Percentiles rank a stretch among this genome's conserved stretches.
phyloP scores from a whole-genome alignment of 1,140 invertebrate species.

The Phthorimaea operculella region DNA sequence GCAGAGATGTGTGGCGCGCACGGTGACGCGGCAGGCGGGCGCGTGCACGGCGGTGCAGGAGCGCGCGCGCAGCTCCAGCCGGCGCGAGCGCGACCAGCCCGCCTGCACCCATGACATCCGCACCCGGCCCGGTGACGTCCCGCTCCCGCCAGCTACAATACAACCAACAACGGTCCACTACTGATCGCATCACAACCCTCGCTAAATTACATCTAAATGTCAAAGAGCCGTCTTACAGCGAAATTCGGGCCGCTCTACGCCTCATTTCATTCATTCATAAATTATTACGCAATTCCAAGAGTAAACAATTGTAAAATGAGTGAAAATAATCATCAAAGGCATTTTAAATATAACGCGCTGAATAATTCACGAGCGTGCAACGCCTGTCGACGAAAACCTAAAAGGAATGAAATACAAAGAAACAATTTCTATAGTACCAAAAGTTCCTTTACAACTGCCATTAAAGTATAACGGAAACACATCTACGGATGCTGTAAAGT shows the following conservation, averaged over 20 bases:
- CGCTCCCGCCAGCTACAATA: conserved; percentile 37
- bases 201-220: neutral
- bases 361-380: conserved; percentile 4
- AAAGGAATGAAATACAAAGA: conserved; percentile 29
- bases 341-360: conserved; percentile 1
- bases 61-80: conserved; percentile 32
- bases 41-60: conserved; percentile 33
- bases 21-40: conserved; percentile 36
- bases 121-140: conserved; percentile 17
- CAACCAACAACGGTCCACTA: conserved; percentile 21
- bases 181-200: no score
- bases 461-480: conserved; percentile 35
- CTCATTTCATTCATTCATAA: neutral
- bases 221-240: neutral
- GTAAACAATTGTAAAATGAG: conserved; percentile 2
- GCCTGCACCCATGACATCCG: no score
- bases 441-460: conserved; percentile 44
- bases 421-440: conserved; percentile 28
- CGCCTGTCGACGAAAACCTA: conserved; percentile 7
- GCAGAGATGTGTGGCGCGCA: conserved; percentile 19
- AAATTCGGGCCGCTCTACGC: neutral
- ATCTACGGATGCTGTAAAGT: conserved; percentile 30
- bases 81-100: conserved; percentile 13
- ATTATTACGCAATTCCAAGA: neutral
- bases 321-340: conserved; percentile 5